A percentile compares a stretch with the other conserved stretches of the same genome.
Conservation (phyloP, 2,888 invertebrate genomes). For the Saturnia pavonia region DNA sequence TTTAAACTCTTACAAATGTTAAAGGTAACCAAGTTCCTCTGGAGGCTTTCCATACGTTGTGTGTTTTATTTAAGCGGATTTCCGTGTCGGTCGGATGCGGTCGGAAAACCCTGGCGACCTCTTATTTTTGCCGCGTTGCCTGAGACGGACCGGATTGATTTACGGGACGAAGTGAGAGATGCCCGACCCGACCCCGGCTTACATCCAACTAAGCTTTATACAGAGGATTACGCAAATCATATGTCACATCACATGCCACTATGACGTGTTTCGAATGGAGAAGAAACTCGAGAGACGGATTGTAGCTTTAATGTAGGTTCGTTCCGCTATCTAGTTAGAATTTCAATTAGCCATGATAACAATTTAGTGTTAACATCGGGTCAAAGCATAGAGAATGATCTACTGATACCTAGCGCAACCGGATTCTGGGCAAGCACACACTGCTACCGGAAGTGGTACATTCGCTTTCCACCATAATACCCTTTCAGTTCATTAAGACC, state of each 20-base stretch:
- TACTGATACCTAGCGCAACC: no score
- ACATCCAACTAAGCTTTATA: conserved; percentile 70
- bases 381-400: no score
- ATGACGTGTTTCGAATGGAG: conserved; percentile 67
- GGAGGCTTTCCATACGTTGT: conserved; percentile 13
- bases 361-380: background rate
- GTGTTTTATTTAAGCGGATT: conserved; percentile 36
- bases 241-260: conserved; percentile 57
- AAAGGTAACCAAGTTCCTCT: conserved; percentile 8
- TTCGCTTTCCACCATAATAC: no score
- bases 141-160: conserved; percentile 72
- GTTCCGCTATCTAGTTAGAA: background rate
- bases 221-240: conserved; percentile 71
- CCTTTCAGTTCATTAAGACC: no score
- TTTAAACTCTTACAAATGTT: background rate
- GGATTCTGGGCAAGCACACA: no score
- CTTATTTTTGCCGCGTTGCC: conserved; percentile 70
- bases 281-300: conserved; percentile 34
- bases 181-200: conserved; percentile 63
- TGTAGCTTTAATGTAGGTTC: conserved; percentile 4
- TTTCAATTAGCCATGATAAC: background rate
- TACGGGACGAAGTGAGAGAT: conserved; percentile 71
- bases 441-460: no score
- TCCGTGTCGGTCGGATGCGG: conserved; percentile 32
- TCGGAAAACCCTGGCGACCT: conserved; percentile 45